These are phyloP conservation scores for Alloplasta piceator DNA, from an alignment of 2,888 invertebrate species.

Conservation along the genomic window DNA sequence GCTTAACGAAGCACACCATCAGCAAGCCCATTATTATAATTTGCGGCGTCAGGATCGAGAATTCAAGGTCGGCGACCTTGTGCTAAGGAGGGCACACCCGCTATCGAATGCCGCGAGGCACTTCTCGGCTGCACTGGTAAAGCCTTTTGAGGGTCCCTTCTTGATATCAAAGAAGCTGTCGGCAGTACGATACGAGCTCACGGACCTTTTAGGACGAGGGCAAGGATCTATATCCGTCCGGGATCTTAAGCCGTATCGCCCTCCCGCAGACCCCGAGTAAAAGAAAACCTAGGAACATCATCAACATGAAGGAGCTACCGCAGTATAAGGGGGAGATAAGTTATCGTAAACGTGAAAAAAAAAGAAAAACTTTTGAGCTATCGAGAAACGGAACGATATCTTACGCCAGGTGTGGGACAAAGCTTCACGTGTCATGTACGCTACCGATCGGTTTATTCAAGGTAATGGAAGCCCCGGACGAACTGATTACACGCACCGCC, in stretches of 20 bases:
- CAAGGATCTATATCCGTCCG: slow-evolving; percentile 1
- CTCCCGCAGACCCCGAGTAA: neutral
- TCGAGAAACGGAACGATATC: too few species aligned
- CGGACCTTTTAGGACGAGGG: neutral
- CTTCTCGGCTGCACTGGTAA: slow-evolving; percentile 29
- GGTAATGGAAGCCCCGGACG: too few species aligned
- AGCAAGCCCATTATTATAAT: slow-evolving; percentile 64
- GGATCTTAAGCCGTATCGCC: slow-evolving; percentile 15
- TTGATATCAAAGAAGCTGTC: slow-evolving; percentile 7
- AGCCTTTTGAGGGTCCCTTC: slow-evolving; percentile 36
- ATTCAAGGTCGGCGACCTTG: slow-evolving; percentile 53
- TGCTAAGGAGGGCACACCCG: slow-evolving; percentile 35
- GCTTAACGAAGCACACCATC: slow-evolving; percentile 32
- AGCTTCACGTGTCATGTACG: too few species aligned
- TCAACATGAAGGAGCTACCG: too few species aligned
- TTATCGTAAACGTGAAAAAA: too few species aligned
- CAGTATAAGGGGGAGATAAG: too few species aligned
- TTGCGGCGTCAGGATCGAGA: slow-evolving; percentile 16
- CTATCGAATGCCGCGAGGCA: slow-evolving; percentile 53
- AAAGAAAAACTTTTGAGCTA: too few species aligned
- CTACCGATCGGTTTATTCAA: too few species aligned
- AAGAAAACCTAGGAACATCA: too few species aligned
- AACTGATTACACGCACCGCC: too few species aligned
- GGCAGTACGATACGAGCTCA: slow-evolving; percentile 15
- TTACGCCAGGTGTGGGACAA: too few species aligned